These are phyloP conservation scores for Agapostemon virescens DNA, from an alignment of 2,888 invertebrate genomes.

Conservation along the genomic window DNA sequence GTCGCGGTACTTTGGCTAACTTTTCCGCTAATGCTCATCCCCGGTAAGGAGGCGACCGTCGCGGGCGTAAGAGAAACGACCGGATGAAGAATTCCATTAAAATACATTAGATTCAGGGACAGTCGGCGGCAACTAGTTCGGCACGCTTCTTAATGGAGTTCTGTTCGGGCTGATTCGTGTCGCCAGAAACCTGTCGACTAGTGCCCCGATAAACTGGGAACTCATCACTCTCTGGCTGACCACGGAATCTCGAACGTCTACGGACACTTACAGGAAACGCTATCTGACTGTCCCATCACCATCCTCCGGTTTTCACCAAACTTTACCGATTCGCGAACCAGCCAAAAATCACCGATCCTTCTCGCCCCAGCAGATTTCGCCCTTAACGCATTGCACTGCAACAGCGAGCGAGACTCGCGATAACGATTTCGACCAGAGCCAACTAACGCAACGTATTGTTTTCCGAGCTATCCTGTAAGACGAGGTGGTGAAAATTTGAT, in stretches of 20 bases:
- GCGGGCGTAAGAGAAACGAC: constrained; percentile 62
- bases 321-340: neutral
- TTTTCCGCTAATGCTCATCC: constrained; percentile 61
- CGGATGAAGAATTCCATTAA: constrained; percentile 68
- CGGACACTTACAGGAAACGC: neutral
- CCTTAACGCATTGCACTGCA: too few relatives aligned
- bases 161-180: constrained; percentile 35
- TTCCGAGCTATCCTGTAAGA: too few relatives aligned
- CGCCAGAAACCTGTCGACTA: constrained; percentile 18
- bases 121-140: constrained; percentile 46
- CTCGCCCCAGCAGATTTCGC: neutral
- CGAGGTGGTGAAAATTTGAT: too few relatives aligned
- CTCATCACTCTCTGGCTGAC: constrained; percentile 10
- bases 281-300: neutral
- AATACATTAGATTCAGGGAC: constrained; percentile 68
- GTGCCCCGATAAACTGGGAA: constrained; percentile 15
- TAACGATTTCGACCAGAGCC: too few relatives aligned
- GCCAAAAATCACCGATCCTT: neutral
- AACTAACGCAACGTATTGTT: too few relatives aligned
- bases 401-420: too few relatives aligned
- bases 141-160: constrained; percentile 60
- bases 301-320: neutral
- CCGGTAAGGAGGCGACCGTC: constrained; percentile 52
- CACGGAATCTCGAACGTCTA: constrained; percentile 13
- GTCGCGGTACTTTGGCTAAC: constrained; percentile 70